These are phyloP conservation scores for Stenolophus ochropezus DNA, from an alignment of 2,888 invertebrate species.

Conservation along the genomic window DNA sequence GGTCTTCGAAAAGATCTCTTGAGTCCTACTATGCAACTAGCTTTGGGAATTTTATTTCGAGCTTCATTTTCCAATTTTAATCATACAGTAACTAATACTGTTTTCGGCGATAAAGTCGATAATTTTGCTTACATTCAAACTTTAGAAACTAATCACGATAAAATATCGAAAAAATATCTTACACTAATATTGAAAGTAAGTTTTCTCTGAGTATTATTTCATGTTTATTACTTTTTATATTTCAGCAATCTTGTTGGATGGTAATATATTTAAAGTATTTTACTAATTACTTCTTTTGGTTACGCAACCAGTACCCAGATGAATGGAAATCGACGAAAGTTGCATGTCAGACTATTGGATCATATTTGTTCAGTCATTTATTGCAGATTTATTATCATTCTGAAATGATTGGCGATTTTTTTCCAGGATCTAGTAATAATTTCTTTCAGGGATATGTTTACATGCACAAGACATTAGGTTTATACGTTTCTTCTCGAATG, in stretches of 20 bases:
- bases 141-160: not conserved
- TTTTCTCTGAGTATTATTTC: not conserved
- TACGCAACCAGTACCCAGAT: not conserved
- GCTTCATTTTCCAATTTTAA: not conserved
- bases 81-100: not conserved
- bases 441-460: not conserved
- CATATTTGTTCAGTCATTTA: not conserved
- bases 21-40: not conserved
- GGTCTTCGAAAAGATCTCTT: not conserved
- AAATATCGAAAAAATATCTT: not conserved
- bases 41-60: not conserved
- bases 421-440: not conserved
- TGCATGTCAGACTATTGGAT: not conserved
- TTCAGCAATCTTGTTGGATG: not conserved
- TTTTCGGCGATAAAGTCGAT: not conserved
- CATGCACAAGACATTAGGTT: not conserved
- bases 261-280: not conserved
- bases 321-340: not conserved
- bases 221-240: not conserved
- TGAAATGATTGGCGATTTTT: not conserved
- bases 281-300: not conserved
- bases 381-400: not conserved
- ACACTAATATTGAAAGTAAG: not conserved
- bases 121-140: not conserved
- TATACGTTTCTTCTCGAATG: not conserved